A percentile compares a stretch with the other conserved stretches of the same genome.
Conservation (phyloP, 2,113 vertebrate species). For the Alethe diademata region DNA sequence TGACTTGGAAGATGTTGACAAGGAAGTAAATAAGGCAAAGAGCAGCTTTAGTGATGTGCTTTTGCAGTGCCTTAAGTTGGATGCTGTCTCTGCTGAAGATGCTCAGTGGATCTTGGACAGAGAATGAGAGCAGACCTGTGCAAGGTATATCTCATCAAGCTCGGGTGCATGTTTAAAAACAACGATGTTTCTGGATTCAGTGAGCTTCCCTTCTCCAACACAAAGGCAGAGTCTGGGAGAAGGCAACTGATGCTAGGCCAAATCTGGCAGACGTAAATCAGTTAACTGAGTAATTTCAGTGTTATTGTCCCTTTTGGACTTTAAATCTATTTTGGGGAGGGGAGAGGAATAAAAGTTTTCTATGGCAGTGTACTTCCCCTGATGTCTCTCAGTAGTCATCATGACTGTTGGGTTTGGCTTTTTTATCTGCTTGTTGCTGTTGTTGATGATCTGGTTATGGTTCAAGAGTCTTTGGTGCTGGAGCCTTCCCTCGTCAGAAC, state of each 20-base stretch:
- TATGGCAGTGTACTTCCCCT: neutral
- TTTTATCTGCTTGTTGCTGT: neutral
- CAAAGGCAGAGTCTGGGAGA: neutral
- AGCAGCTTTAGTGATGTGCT: neutral
- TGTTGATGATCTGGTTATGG: neutral
- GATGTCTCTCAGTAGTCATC: neutral
- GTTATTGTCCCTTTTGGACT: neutral
- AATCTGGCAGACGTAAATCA: neutral
- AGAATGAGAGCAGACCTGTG: neutral
- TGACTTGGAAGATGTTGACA: neutral
- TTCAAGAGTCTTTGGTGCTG: neutral
- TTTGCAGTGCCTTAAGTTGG: neutral
- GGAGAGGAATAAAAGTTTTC: neutral
- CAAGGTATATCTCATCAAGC: neutral
- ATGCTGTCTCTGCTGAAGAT: neutral
- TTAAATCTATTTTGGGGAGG: neutral
- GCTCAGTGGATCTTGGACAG: neutral
- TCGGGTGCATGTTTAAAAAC: neutral
- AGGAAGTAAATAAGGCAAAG: neutral
- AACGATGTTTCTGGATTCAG: neutral
- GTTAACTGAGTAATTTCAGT: neutral
- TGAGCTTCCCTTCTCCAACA: neutral
- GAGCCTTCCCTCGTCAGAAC: neutral
- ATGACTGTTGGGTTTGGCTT: neutral
- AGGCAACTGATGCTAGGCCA: neutral